phyloP scores from a whole-genome alignment of 2,888 invertebrate species.

The Ophonus ardosiacus region DNA sequence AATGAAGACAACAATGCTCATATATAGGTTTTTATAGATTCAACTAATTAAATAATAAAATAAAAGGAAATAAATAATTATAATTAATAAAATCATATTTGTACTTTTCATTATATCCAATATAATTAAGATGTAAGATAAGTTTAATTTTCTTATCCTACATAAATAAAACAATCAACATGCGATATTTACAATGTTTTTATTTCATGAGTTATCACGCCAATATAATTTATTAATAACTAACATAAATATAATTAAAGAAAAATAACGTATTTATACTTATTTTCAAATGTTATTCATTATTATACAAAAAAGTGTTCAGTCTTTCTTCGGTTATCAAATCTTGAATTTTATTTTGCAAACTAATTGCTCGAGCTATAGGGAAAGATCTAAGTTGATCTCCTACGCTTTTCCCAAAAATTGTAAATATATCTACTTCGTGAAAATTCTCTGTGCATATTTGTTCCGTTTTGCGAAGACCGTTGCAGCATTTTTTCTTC shows the following conservation, averaged over 20 bases:
- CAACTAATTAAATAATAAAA: not conserved
- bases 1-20: not conserved
- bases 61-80: not conserved
- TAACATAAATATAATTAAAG: no score
- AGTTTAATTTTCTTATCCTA: not conserved
- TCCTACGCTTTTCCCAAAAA: constrained; percentile 23
- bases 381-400: constrained; percentile 30
- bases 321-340: not conserved
- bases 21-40: not conserved
- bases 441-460: constrained; percentile 4
- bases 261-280: not conserved
- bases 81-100: not conserved
- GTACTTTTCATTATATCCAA: not conserved
- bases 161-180: not conserved
- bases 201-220: no score
- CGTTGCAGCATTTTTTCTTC: not conserved
- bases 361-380: not conserved
- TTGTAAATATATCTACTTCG: not conserved
- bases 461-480: constrained; percentile 1
- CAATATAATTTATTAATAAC: no score
- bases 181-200: not conserved
- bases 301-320: not conserved
- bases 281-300: not conserved
- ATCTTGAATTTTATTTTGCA: constrained; percentile 31
- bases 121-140: constrained; percentile 5